Evolutionary conservation across 2,888 invertebrate species (phyloP).

Genomic region (Tenthredo livida): DNA sequence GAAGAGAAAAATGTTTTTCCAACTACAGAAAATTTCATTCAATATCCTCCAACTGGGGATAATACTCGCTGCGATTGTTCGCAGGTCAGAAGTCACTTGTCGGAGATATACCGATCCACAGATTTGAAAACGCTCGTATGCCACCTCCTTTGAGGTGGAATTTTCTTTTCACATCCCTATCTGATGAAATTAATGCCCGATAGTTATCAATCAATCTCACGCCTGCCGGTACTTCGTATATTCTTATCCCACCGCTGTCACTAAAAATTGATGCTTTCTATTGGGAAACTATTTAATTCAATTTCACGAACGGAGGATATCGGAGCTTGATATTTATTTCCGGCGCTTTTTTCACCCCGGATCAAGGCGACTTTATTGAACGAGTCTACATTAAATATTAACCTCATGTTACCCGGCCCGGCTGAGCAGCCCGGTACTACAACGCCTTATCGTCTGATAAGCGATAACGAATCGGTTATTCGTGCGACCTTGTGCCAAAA

Average conservation of each 20-base stretch:
- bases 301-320: background rate
- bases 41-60: background rate
- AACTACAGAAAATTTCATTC: background rate
- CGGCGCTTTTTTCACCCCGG: background rate
- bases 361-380: conserved; percentile 24
- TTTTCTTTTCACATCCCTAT: background rate
- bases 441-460: conserved; percentile 21
- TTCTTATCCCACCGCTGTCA: conserved; percentile 11
- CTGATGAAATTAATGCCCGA: background rate
- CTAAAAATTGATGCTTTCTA: background rate
- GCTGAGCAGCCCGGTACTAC: background rate
- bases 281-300: background rate
- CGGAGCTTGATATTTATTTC: background rate
- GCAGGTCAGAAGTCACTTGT: background rate
- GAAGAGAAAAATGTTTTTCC: no score
- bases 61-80: background rate
- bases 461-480: conserved; percentile 42
- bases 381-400: conserved; percentile 32
- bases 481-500: conserved; percentile 33
- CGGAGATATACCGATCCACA: background rate
- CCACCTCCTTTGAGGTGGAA: background rate
- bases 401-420: background rate
- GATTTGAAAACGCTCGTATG: background rate
- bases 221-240: background rate
- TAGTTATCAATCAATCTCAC: background rate